Percentiles rank a stretch among this genome's conserved stretches.
Conservation (phyloP, 2,113 vertebrate genomes). For the Progne subis region DNA sequence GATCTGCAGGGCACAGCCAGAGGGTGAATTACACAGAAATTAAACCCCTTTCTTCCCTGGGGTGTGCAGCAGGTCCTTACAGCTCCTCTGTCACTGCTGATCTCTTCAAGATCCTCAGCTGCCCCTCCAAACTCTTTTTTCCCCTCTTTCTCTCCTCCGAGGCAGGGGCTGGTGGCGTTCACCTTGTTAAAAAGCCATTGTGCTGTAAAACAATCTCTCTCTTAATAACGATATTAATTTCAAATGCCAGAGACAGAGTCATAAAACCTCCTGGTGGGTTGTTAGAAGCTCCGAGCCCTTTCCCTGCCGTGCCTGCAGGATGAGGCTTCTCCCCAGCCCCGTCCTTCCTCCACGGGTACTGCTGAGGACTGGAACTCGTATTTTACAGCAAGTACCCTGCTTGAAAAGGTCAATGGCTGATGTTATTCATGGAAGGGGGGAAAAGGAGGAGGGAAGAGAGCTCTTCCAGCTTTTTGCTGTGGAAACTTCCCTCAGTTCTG, state of each 20-base stretch:
- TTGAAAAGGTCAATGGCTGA: conserved; percentile 46
- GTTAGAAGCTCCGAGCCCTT: neutral
- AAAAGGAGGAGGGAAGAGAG: neutral
- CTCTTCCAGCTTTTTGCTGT: neutral
- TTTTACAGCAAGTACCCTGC: neutral
- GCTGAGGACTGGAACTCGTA: neutral
- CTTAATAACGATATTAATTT: conserved; percentile 63
- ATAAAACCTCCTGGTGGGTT: conserved; percentile 28
- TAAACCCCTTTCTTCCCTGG: too few species aligned
- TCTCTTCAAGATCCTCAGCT: neutral
- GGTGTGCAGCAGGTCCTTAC: neutral
- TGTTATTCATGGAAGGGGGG: neutral
- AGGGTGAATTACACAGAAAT: neutral
- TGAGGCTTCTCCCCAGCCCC: neutral
- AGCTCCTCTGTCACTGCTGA: neutral
- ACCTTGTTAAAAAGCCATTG: conserved; percentile 33
- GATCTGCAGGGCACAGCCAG: neutral
- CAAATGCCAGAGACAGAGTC: conserved; percentile 48
- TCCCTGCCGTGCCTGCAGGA: neutral
- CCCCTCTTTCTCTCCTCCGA: neutral
- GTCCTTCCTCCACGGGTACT: neutral
- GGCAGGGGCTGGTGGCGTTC: conserved; percentile 4
- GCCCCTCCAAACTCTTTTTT: neutral
- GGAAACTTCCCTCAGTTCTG: neutral
- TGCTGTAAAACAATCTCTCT: conserved; percentile 31